These are phyloP conservation scores for Rhineura floridana DNA, from an alignment of 2,113 vertebrate species.

Conservation along the genomic window DNA sequence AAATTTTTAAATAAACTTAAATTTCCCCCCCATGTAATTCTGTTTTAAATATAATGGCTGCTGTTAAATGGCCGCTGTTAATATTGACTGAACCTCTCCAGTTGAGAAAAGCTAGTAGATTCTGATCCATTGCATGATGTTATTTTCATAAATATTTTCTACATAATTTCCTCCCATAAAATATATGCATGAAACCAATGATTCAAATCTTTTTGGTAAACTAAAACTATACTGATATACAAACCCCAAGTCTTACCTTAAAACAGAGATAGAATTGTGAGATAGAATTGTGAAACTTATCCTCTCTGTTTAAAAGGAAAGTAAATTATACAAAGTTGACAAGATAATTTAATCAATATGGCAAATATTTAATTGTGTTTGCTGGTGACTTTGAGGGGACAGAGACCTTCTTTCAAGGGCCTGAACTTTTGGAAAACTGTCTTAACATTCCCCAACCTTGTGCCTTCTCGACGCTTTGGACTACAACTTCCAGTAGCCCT, in stretches of 20 bases:
- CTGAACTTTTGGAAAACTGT: neutral
- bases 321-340: neutral
- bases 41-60: too few species aligned
- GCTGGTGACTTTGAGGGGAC: neutral
- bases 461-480: too few species aligned
- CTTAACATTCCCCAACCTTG: too few species aligned
- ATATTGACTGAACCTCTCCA: neutral
- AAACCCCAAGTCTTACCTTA: neutral
- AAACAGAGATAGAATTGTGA: neutral
- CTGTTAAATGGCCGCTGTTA: too few species aligned
- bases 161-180: neutral
- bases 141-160: neutral
- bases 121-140: neutral
- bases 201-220: neutral
- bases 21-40: too few species aligned
- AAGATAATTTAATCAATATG: neutral
- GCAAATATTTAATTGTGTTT: neutral
- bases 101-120: constrained; percentile 4
- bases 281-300: neutral
- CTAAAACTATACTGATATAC: neutral
- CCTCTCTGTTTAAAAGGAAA: neutral
- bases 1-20: too few species aligned
- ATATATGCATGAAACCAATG: neutral
- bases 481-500: too few species aligned
- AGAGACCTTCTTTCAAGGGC: neutral